These are phyloP conservation scores for Mamestra brassicae DNA, from an alignment of 2,888 invertebrate species.

Conservation along the genomic window DNA sequence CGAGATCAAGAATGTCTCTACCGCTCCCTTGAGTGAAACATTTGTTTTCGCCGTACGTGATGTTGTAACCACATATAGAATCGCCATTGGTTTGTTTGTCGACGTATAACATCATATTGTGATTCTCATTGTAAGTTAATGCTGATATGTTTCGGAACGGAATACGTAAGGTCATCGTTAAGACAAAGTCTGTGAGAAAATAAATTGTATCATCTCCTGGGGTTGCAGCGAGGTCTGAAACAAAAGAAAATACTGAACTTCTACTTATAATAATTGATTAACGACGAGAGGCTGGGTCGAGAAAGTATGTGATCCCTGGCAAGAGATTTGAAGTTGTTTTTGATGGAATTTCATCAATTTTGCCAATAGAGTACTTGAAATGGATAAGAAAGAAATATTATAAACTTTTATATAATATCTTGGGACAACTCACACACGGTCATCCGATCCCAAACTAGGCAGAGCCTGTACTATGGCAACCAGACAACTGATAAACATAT, in stretches of 20 bases:
- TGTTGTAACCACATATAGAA: conserved; percentile 92
- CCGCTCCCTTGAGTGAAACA: conserved; percentile 87
- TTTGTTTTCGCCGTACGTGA: conserved; percentile 79
- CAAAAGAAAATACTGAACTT: neutral
- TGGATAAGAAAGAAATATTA: too few species aligned
- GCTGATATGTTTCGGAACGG: conserved; percentile 87
- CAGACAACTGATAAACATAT: too few species aligned
- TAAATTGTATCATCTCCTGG: conserved; percentile 80
- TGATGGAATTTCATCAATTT: too few species aligned
- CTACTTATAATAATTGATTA: too few species aligned
- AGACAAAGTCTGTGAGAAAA: conserved; percentile 72
- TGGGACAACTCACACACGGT: too few species aligned
- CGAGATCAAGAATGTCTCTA: conserved; percentile 93
- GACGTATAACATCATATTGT: conserved; percentile 92
- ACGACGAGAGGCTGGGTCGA: too few species aligned
- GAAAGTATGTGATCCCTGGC: too few species aligned
- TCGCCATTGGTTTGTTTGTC: conserved; percentile 92
- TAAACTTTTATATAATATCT: too few species aligned
- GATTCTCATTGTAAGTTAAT: conserved; percentile 93
- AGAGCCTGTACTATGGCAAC: too few species aligned
- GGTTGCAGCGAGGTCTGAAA: neutral
- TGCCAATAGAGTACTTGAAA: too few species aligned
- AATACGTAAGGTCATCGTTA: conserved; percentile 59
- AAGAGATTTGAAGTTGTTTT: too few species aligned
- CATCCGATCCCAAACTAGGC: too few species aligned